phyloP scores from a whole-genome alignment of 2,888 invertebrate genomes.

The Volucella inflata region DNA sequence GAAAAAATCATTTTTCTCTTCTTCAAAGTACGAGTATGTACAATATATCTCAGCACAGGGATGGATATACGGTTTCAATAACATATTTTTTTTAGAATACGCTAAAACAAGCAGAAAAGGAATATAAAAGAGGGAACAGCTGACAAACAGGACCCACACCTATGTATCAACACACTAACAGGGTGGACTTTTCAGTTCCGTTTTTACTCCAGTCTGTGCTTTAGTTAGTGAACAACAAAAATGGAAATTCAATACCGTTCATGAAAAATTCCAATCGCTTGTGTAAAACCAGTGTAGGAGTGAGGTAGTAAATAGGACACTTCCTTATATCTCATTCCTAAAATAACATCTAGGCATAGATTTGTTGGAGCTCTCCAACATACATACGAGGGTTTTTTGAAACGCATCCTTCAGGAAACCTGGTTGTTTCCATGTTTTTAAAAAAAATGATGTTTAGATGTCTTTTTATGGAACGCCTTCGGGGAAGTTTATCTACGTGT shows the following conservation, averaged over 20 bases:
- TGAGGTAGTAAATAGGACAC: too few species aligned
- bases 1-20: constrained; percentile 2
- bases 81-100: constrained; percentile 26
- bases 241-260: too few species aligned
- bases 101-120: constrained; percentile 20
- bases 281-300: too few species aligned
- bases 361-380: constrained; percentile 12
- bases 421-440: constrained; percentile 9
- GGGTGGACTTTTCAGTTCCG: constrained; percentile 8
- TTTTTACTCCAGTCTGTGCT: too few species aligned
- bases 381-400: background rate
- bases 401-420: constrained; percentile 4
- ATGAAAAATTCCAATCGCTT: too few species aligned
- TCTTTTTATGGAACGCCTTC: background rate
- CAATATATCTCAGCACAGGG: background rate
- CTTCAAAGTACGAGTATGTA: background rate
- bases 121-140: constrained; percentile 1
- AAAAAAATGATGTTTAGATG: constrained; percentile 5
- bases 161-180: background rate
- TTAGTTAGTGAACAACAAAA: too few species aligned
- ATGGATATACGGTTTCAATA: constrained; percentile 41
- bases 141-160: constrained; percentile 22
- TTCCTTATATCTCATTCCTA: background rate
- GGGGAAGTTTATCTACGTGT: constrained; percentile 37
- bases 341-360: constrained; percentile 9